phyloP scores from a whole-genome alignment of 2,888 invertebrate genomes.

The Protonemura montana region DNA sequence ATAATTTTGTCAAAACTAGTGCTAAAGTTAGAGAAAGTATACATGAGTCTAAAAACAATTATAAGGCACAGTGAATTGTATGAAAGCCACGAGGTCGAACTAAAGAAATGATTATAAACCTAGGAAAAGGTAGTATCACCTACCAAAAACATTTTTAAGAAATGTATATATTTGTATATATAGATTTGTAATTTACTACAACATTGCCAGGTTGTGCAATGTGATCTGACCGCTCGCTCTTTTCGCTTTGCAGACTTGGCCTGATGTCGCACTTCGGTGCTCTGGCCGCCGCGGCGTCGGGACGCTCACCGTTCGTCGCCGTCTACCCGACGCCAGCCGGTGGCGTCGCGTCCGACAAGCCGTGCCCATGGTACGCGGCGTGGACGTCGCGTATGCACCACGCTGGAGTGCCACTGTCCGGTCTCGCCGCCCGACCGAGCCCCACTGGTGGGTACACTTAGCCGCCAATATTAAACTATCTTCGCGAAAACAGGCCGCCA shows the following conservation, averaged over 20 bases:
- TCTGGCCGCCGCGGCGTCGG: slow-evolving; percentile 69
- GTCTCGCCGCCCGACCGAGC: slow-evolving; percentile 60
- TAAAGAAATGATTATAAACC: too few species aligned
- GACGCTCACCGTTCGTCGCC: slow-evolving; percentile 62
- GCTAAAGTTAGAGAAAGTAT: too few species aligned
- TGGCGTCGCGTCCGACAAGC: slow-evolving; percentile 54
- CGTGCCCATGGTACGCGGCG: slow-evolving; percentile 74
- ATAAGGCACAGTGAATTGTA: too few species aligned
- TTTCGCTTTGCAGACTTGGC: slow-evolving; percentile 71
- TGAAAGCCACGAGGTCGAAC: too few species aligned
- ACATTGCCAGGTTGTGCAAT: too few species aligned
- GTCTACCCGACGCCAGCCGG: slow-evolving; percentile 68
- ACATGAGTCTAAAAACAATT: too few species aligned
- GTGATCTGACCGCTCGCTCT: too few species aligned
- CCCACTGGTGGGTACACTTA: slow-evolving; percentile 60
- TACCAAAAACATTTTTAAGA: too few species aligned
- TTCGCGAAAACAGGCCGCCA: background rate
- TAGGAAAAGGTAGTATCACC: too few species aligned
- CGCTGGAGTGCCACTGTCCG: slow-evolving; percentile 48
- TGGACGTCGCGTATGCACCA: slow-evolving; percentile 54
- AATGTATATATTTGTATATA: too few species aligned
- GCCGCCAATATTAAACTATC: background rate
- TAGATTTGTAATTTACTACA: too few species aligned
- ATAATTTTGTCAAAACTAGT: too few species aligned
- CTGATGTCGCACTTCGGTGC: slow-evolving; percentile 85